Evolutionary conservation across 2,113 vertebrate genomes (phyloP).

Genomic region (Proterorhinus semilunaris): DNA sequence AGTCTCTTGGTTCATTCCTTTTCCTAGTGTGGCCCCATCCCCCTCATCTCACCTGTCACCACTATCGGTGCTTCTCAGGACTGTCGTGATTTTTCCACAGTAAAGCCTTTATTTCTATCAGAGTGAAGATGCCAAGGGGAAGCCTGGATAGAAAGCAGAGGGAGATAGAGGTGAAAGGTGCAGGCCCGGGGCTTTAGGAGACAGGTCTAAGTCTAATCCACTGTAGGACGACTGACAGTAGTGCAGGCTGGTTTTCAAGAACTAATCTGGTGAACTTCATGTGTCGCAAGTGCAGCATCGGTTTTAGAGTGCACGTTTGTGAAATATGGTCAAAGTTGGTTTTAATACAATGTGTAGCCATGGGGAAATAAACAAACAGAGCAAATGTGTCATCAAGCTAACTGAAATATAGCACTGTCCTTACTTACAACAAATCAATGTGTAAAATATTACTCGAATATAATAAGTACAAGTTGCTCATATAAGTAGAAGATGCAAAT

Average conservation of each 20-base stretch:
- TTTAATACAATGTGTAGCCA: neutral
- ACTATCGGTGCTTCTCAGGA: slow-evolving; percentile 40
- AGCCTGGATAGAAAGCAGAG: slow-evolving; percentile 2
- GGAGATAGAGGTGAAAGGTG: slow-evolving; percentile 46
- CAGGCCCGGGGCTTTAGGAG: slow-evolving; percentile 42
- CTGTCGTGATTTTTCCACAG: slow-evolving; percentile 33
- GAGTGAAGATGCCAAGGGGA: slow-evolving; percentile 28
- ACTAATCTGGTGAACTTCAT: neutral
- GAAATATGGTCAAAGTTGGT: neutral
- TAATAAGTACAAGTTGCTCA: too few species aligned
- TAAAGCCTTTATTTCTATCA: slow-evolving; percentile 44
- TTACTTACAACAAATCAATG: too few species aligned
- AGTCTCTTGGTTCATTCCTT: neutral
- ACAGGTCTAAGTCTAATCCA: slow-evolving; percentile 31
- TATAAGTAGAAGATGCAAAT: too few species aligned
- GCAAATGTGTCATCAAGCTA: too few species aligned
- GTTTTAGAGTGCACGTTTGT: neutral
- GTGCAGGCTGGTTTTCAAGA: neutral
- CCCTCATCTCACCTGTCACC: slow-evolving; percentile 32
- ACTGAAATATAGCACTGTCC: too few species aligned
- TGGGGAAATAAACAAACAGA: too few species aligned
- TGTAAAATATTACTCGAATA: too few species aligned
- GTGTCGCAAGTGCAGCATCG: slow-evolving; percentile 38
- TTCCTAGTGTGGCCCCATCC: slow-evolving; percentile 10
- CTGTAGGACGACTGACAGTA: slow-evolving; percentile 7